phyloP scores from a whole-genome alignment of 2,797 vertebrate genomes.

The Spea hammondii region DNA sequence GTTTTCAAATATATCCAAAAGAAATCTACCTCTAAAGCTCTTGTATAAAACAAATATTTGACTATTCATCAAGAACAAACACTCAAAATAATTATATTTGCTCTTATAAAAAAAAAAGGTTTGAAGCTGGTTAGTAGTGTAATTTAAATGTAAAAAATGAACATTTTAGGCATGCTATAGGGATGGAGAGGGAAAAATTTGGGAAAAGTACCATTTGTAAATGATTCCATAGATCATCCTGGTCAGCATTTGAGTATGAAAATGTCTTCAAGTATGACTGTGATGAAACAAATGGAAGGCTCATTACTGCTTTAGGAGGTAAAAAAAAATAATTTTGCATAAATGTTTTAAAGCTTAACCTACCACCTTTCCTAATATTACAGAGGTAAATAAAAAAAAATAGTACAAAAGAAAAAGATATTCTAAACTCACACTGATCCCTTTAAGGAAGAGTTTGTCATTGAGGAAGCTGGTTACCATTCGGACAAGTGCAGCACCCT shows the following conservation, averaged over 20 bases:
- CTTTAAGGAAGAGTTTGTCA: constrained; percentile 65
- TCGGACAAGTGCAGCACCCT: constrained; percentile 68
- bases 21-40: too few relatives aligned
- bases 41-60: too few relatives aligned
- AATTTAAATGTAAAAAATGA: not conserved
- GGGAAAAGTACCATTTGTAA: constrained; percentile 70
- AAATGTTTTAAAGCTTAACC: constrained; percentile 38
- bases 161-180: constrained; percentile 1
- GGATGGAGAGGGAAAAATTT: constrained; percentile 8
- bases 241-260: constrained; percentile 72
- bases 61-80: too few relatives aligned
- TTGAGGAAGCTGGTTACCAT: constrained; percentile 70
- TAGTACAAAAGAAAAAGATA: constrained; percentile 29
- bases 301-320: constrained; percentile 37
- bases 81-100: too few relatives aligned
- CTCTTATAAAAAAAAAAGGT: not conserved
- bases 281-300: constrained; percentile 55
- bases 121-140: not conserved
- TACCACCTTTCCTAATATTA: constrained; percentile 20
- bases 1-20: too few relatives aligned
- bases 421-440: constrained; percentile 68
- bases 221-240: constrained; percentile 74
- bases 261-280: constrained; percentile 71
- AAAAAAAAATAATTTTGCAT: constrained; percentile 26
- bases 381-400: not conserved